A percentile compares a stretch with the other conserved stretches of the same genome.
phyloP scores from a whole-genome alignment of 2,888 invertebrate genomes.

The Lamellibrachia columna region DNA sequence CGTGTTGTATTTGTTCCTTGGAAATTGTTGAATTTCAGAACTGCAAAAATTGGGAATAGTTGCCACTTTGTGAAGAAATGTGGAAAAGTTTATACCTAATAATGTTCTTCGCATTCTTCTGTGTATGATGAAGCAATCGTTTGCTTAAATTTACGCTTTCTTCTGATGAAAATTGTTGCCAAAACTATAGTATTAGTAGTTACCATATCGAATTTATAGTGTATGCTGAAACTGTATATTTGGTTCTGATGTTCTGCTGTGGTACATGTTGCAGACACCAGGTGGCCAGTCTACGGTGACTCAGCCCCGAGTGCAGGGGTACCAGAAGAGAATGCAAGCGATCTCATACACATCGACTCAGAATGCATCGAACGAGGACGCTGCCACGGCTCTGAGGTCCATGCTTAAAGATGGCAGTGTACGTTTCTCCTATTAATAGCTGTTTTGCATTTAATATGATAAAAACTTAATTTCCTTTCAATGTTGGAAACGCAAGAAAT shows the following conservation, averaged over 20 bases:
- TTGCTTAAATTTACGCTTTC: too few relatives aligned
- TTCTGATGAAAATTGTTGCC: slow-evolving; percentile 49
- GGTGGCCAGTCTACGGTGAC: slow-evolving; percentile 66
- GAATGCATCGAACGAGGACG: slow-evolving; percentile 51
- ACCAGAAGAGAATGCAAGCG: slow-evolving; percentile 73
- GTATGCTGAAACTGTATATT: background rate
- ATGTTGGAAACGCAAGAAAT: too few relatives aligned
- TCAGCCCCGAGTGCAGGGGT: slow-evolving; percentile 82
- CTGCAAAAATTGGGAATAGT: too few relatives aligned
- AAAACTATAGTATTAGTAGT: background rate
- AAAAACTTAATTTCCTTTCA: background rate
- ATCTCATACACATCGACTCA: slow-evolving; percentile 45
- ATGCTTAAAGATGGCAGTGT: slow-evolving; percentile 65
- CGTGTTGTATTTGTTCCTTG: too few relatives aligned
- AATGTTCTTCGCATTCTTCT: too few relatives aligned
- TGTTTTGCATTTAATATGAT: background rate
- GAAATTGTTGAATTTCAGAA: too few relatives aligned
- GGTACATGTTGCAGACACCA: background rate
- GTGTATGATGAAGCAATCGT: too few relatives aligned
- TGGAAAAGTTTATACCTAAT: too few relatives aligned
- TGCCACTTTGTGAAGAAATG: too few relatives aligned
- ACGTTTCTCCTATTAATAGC: background rate
- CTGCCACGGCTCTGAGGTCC: slow-evolving; percentile 67
- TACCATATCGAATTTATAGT: background rate
- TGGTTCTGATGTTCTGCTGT: background rate